Evolutionary conservation across 23 tunicate species (phyloP), one percentile per base, ranked within the genome.

Genomic region (Halocynthia roretzi): DNA sequence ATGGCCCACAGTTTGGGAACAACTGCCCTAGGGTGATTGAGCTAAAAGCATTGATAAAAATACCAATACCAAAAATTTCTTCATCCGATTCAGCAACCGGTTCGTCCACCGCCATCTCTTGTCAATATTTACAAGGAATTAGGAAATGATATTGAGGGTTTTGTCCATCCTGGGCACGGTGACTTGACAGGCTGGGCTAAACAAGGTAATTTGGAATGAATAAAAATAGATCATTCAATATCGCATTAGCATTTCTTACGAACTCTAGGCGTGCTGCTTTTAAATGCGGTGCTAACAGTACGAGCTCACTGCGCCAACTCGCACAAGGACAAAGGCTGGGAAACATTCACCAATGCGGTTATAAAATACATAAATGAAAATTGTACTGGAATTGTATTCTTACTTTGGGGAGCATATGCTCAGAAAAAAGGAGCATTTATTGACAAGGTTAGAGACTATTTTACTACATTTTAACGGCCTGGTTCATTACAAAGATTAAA

Each of bases 291-390:
- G 19, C 84, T 96, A 18, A 96, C 99, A 5, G 99, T 96, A 6
- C 80, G 84, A 31, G 93, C 90, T 44, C 54, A 68, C 22, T 70
- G 86, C 40, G 96, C 99, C 51, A 96, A 96, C 71, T 96, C 99
- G 12, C 99, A 96, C 77, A 89, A 96, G 72, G 88, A 96, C 72
- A 89, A 85, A 75, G 99, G 99, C 12, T 96, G 99, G 99, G 99
- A 96, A 67, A 76, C 71, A 61, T 85, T 96, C 18, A 96, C 93
- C 9, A 93, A 96, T 77, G 93, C 93, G 6, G 89, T 91, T 57
- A 90, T 96, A 5, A 69, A 81, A 11, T 86, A 78, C 61, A 23
- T 96, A 65, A 85, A 76, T 71, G 53, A n/a, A 11, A 83, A 85
- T 55, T 75, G 90, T 22, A 19, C n/a, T 20, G 83, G 84, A 6